These are phyloP conservation scores for Drosophila neonasuta DNA, from an alignment of 2,888 invertebrate genomes.

Conservation along the genomic window DNA sequence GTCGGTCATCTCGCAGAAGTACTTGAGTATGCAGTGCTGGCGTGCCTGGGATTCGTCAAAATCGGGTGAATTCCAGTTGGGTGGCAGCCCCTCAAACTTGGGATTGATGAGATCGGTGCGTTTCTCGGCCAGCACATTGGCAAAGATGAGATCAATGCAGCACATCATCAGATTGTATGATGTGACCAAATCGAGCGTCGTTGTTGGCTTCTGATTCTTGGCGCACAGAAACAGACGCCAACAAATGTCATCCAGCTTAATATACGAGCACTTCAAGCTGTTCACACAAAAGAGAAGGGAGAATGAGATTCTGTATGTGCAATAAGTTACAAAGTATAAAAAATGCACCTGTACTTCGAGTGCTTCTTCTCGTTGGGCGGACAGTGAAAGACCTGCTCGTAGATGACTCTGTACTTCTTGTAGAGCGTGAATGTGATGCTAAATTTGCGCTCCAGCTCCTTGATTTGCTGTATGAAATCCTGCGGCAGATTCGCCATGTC, in stretches of 20 bases:
- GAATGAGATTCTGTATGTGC: background rate
- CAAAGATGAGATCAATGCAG: constrained; percentile 94
- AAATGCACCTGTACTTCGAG: constrained; percentile 78
- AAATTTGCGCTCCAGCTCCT: constrained; percentile 93
- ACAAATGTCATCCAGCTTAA: constrained; percentile 94
- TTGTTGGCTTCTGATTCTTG: constrained; percentile 92
- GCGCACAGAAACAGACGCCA: constrained; percentile 97
- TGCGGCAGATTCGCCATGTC: constrained; percentile 95
- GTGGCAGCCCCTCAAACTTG: constrained; percentile 89
- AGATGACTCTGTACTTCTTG: constrained; percentile 94
- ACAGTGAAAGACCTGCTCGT: constrained; percentile 91
- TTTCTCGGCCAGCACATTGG: constrained; percentile 91
- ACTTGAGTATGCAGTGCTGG: constrained; percentile 91
- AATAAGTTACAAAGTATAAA: background rate
- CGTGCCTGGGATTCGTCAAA: constrained; percentile 82
- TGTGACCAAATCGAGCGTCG: constrained; percentile 95
- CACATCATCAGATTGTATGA: constrained; percentile 95
- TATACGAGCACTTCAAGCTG: constrained; percentile 85
- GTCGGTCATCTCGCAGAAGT: constrained; percentile 91
- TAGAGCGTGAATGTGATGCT: constrained; percentile 96
- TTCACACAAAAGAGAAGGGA: background rate
- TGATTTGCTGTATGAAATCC: constrained; percentile 91
- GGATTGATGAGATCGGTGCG: constrained; percentile 93
- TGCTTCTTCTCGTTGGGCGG: constrained; percentile 82
- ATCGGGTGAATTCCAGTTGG: constrained; percentile 85